phyloP scores from a whole-genome alignment of 2,888 invertebrate genomes.

The Anodontia alba region DNA sequence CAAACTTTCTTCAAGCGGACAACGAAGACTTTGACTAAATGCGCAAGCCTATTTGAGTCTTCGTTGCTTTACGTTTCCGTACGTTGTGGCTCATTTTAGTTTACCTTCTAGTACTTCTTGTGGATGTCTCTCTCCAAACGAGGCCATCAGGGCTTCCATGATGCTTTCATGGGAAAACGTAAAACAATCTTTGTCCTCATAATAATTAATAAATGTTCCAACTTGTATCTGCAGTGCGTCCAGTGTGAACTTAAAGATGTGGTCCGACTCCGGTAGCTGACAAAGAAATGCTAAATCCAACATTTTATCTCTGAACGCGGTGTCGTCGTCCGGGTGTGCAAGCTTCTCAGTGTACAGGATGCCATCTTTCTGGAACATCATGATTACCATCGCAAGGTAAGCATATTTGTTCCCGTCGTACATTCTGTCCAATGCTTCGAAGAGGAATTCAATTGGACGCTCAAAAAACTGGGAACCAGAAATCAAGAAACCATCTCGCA shows the following conservation, averaged over 20 bases:
- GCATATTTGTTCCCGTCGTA: slow-evolving; percentile 57
- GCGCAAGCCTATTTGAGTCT: too few species aligned
- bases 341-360: slow-evolving; percentile 45
- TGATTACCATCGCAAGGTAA: slow-evolving; percentile 51
- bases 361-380: slow-evolving; percentile 64
- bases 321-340: slow-evolving; percentile 9
- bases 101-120: slow-evolving; percentile 60
- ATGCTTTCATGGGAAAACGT: slow-evolving; percentile 61
- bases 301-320: slow-evolving; percentile 38
- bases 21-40: too few species aligned
- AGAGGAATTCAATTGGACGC: slow-evolving; percentile 49
- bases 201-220: slow-evolving; percentile 41
- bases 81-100: too few species aligned
- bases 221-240: slow-evolving; percentile 39
- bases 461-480: slow-evolving; percentile 61
- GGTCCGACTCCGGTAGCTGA: slow-evolving; percentile 45
- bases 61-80: too few species aligned
- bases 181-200: slow-evolving; percentile 55
- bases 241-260: slow-evolving; percentile 38
- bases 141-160: slow-evolving; percentile 61
- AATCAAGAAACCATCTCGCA: slow-evolving; percentile 44
- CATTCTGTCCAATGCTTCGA: slow-evolving; percentile 46
- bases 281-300: slow-evolving; percentile 53
- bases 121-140: slow-evolving; percentile 60
- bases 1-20: too few species aligned